phyloP scores from a whole-genome alignment of 2,888 invertebrate species.

The Scaptomyza parva region DNA sequence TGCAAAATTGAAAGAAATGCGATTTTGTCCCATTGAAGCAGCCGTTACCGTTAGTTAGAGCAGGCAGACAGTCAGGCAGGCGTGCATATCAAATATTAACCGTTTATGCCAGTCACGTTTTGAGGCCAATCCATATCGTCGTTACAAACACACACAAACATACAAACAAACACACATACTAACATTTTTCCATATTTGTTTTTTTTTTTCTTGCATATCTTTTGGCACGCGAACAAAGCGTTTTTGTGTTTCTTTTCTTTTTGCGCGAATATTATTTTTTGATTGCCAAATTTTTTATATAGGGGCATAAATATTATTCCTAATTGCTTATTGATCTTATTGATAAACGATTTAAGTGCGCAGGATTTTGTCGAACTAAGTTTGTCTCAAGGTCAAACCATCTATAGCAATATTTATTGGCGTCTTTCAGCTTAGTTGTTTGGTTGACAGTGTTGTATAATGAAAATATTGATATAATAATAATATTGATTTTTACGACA shows the following conservation, averaged over 20 bases:
- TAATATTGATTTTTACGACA: background rate
- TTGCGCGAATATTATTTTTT: background rate
- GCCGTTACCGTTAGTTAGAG: slow-evolving; percentile 31
- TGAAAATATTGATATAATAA: too few species aligned
- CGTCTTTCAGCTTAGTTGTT: too few species aligned
- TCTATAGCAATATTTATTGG: background rate
- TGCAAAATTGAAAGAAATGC: slow-evolving; percentile 5
- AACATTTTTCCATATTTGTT: slow-evolving; percentile 8
- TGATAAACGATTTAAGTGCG: background rate
- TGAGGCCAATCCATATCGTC: slow-evolving; percentile 36
- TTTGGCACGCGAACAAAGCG: slow-evolving; percentile 36
- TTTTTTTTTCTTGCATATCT: background rate
- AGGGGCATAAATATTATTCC: background rate
- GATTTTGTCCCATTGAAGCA: slow-evolving; percentile 14
- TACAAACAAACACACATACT: slow-evolving; percentile 14
- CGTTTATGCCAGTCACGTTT: slow-evolving; percentile 66
- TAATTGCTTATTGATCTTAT: slow-evolving; percentile 8
- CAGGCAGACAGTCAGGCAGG: too few species aligned
- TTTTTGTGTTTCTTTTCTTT: background rate
- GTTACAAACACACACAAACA: slow-evolving; percentile 6
- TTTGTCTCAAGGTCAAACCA: slow-evolving; percentile 1
- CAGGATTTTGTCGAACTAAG: background rate
- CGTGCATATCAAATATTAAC: slow-evolving; percentile 32
- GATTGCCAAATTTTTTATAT: slow-evolving; percentile 21
- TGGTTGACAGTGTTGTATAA: background rate